A percentile compares a stretch with the other conserved stretches of the same genome.
Evolutionary conservation across 2,888 invertebrate species (phyloP).

Genomic region (Tridacna gigas): DNA sequence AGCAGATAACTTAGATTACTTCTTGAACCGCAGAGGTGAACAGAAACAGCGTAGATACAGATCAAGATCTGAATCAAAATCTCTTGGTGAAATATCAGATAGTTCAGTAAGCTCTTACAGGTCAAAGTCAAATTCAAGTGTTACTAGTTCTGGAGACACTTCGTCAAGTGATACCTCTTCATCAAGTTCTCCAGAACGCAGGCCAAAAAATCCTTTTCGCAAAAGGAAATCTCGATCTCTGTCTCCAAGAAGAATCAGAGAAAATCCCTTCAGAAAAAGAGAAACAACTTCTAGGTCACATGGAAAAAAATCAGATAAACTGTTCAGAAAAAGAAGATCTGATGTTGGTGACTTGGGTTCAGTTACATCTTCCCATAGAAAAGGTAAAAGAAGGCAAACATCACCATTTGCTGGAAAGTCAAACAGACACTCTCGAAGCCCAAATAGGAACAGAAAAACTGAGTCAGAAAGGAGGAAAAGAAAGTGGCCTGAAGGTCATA

Average conservation of each 20-base stretch:
- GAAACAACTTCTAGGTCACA: constrained; percentile 14
- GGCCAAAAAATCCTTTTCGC: constrained; percentile 17
- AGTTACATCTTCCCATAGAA: background rate
- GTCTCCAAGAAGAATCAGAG: constrained; percentile 1
- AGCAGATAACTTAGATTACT: constrained; percentile 16
- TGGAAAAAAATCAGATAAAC: constrained; percentile 4
- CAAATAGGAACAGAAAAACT: background rate
- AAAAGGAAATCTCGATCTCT: constrained; percentile 14
- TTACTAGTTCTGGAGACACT: background rate
- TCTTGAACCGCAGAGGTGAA: constrained; percentile 2
- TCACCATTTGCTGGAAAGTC: background rate
- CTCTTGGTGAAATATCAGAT: background rate
- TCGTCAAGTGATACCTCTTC: background rate
- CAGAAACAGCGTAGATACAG: constrained; percentile 9
- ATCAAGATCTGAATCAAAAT: constrained; percentile 8
- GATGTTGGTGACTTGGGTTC: constrained; percentile 2
- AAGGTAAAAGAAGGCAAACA: background rate
- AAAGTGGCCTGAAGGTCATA: background rate
- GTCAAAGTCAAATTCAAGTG: constrained; percentile 18
- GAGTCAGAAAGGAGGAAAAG: background rate
- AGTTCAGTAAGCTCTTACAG: constrained; percentile 11
- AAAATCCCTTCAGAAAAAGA: background rate
- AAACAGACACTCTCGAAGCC: background rate
- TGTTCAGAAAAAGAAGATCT: constrained; percentile 5
- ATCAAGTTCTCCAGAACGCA: background rate